phyloP scores from a whole-genome alignment of 2,797 vertebrate species.

The Discoglossus pictus region DNA sequence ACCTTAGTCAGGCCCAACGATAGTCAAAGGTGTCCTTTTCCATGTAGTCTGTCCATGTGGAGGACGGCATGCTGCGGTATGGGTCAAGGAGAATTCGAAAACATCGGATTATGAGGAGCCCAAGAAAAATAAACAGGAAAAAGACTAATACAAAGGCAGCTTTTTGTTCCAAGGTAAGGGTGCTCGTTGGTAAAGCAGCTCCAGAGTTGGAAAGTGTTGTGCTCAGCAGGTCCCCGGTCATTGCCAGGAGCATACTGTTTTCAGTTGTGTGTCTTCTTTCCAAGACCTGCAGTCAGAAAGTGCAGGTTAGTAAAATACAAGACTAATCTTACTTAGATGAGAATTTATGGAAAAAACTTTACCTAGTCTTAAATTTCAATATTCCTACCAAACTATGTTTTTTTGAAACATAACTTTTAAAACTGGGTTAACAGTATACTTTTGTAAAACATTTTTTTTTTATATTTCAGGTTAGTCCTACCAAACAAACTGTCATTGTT shows the following conservation, averaged over 20 bases:
- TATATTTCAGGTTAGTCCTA: too few species aligned
- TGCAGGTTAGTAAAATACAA: neutral
- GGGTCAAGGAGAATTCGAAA: slow-evolving; percentile 85
- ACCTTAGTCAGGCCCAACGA: slow-evolving; percentile 74
- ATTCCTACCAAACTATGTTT: too few species aligned
- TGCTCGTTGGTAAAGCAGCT: slow-evolving; percentile 61
- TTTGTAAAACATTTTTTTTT: too few species aligned
- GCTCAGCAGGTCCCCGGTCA: slow-evolving; percentile 68
- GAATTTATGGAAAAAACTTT: too few species aligned
- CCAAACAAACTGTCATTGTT: too few species aligned
- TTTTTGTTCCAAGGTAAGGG: slow-evolving; percentile 81
- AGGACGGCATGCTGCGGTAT: slow-evolving; percentile 84
- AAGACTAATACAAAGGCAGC: slow-evolving; percentile 80
- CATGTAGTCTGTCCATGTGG: slow-evolving; percentile 85
- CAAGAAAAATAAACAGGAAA: slow-evolving; percentile 84
- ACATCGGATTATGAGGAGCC: slow-evolving; percentile 81
- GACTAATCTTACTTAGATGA: neutral
- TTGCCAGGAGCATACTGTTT: slow-evolving; percentile 61
- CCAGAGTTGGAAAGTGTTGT: slow-evolving; percentile 71
- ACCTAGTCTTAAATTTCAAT: too few species aligned
- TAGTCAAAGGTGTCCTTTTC: slow-evolving; percentile 86
- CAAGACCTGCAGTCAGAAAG: slow-evolving; percentile 50
- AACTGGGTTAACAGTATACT: too few species aligned
- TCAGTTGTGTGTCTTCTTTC: slow-evolving; percentile 19
- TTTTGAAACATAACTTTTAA: too few species aligned